These are phyloP conservation scores for Stigmatopora nigra DNA, from an alignment of 2,113 vertebrate species.

Conservation along the genomic window DNA sequence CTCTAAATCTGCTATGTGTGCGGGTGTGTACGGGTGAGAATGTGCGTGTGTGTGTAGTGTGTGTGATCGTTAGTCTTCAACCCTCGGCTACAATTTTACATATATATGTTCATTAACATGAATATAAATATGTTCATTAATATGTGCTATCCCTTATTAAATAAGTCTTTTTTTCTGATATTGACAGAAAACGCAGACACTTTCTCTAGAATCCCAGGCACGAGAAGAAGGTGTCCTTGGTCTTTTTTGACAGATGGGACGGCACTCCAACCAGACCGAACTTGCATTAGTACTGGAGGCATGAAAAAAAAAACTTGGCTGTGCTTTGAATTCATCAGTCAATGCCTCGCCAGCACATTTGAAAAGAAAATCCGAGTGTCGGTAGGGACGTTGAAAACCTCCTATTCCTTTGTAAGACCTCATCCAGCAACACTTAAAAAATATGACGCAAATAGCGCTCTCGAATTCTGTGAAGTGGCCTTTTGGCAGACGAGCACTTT, in stretches of 20 bases:
- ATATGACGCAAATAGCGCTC: conserved; percentile 63
- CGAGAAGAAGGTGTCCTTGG: conserved; percentile 21
- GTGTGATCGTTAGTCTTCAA: too few relatives aligned
- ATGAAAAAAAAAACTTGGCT: conserved; percentile 18
- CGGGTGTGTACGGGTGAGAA: too few relatives aligned
- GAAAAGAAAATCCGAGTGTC: not conserved
- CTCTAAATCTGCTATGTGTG: too few relatives aligned
- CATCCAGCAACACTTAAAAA: conserved; percentile 38
- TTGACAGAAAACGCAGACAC: conserved; percentile 37
- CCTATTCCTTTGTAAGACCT: not conserved
- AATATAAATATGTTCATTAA: too few relatives aligned
- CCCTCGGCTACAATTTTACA: too few relatives aligned
- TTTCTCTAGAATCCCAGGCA: conserved; percentile 34
- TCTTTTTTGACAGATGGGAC: conserved; percentile 24
- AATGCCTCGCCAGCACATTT: not conserved
- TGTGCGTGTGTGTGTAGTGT: too few relatives aligned
- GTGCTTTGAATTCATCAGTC: conserved; percentile 15
- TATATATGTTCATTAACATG: too few relatives aligned
- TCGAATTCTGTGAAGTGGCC: conserved; percentile 58
- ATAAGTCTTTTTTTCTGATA: too few relatives aligned
- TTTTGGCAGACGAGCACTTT: conserved; percentile 63
- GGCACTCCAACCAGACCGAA: conserved; percentile 23
- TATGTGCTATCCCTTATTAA: too few relatives aligned
- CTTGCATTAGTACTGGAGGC: conserved; percentile 39
- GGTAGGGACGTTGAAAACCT: conserved; percentile 14